Percentiles rank a stretch among this genome's conserved stretches.
Conservation (phyloP, 2,797 vertebrate genomes). For the Karalla daura region DNA sequence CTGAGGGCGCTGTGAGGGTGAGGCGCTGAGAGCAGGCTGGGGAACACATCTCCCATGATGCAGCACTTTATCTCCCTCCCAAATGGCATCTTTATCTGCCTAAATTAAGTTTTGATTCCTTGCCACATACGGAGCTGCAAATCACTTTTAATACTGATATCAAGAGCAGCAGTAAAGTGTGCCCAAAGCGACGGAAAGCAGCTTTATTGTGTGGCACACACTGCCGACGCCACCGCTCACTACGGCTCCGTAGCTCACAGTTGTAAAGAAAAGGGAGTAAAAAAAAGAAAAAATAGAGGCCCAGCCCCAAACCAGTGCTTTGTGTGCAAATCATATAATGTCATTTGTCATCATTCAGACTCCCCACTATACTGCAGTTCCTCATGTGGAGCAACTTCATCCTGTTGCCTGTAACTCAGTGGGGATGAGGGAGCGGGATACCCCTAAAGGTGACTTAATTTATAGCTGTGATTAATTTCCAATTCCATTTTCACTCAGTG, state of each 20-base stretch:
- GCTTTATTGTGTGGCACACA: slow-evolving; percentile 80
- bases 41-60: slow-evolving; percentile 84
- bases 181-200: slow-evolving; percentile 79
- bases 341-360: slow-evolving; percentile 66
- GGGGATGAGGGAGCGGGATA: slow-evolving; percentile 47
- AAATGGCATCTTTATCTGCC: slow-evolving; percentile 91
- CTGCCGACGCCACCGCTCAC: slow-evolving; percentile 63
- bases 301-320: slow-evolving; percentile 63
- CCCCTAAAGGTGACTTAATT: slow-evolving; percentile 76
- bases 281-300: slow-evolving; percentile 21
- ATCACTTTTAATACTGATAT: slow-evolving; percentile 89
- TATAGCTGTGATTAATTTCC: slow-evolving; percentile 82
- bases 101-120: slow-evolving; percentile 91
- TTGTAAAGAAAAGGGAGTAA: slow-evolving; percentile 49
- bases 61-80: slow-evolving; percentile 86
- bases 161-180: slow-evolving; percentile 84
- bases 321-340: slow-evolving; percentile 76
- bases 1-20: slow-evolving; percentile 80
- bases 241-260: slow-evolving; percentile 59
- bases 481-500: slow-evolving; percentile 74
- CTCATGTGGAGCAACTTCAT: slow-evolving; percentile 33
- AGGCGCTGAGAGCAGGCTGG: slow-evolving; percentile 74
- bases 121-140: slow-evolving; percentile 88
- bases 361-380: slow-evolving; percentile 60
- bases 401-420: slow-evolving; percentile 56